Base-by-base conservation (phyloP, 2,888 invertebrate species). In the Caenorhabditis sp. region DNA sequence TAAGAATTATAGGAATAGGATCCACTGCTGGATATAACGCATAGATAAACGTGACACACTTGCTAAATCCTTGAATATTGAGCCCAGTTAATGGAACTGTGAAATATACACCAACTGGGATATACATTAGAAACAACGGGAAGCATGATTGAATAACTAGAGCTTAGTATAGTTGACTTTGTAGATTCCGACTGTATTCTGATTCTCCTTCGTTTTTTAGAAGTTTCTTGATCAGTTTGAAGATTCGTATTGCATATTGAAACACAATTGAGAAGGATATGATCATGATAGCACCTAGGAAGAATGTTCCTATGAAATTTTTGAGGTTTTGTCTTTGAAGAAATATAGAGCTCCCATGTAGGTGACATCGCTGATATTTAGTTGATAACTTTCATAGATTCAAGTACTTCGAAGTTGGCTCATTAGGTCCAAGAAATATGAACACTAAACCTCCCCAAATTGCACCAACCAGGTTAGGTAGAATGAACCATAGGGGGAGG, bases 101-200 rank as follows among this genome's bases (percentile, higher is more conserved):
- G 20, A 52, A 20, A 52, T 23, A 52, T 20, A 21, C 12, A 4
- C 21, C 20, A 52, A 52, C 12, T 52, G 52, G 52, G 5, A 52
- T 20, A 52, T 23, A 52, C 52, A 52, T 52, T 3, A 52, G 5
- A 17, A 21, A 23, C 20, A 52, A 5, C 12, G 52, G 52, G 23
- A 52, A 23, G 21, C 10, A 10, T 21, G 52, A 20, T 21, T 52
- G 69, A 2, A 64, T 38, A 7, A 69, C 69, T 20, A 69, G 31
- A n/a, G 69, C 69, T 27, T 69, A 64, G 36, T 69, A 69, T 38
- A 69, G 49, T 31, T 69, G 69, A 25, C 57, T 64, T 31, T 69
- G 69, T 10, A 69, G 36, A 20, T 64, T 69, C 20, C 21, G 63
- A 50, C 63, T 57, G 21, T 38, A 69, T 12, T 21, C 20, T 0